Base-by-base conservation (phyloP, 2,113 vertebrate genomes). In the Callorhinus ursinus region DNA sequence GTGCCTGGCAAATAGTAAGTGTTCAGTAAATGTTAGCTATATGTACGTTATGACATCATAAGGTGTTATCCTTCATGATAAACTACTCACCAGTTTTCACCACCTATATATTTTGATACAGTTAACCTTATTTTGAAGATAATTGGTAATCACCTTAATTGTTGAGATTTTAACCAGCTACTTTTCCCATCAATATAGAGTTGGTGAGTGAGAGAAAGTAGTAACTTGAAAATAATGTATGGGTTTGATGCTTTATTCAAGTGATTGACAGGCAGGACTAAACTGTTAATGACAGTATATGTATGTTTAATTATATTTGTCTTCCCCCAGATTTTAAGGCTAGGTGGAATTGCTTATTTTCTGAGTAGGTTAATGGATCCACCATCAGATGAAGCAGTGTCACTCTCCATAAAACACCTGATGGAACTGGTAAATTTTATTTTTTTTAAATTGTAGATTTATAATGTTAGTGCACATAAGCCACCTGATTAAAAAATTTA, bases 301-400 rank as follows among this genome's bases (percentile, higher is more conserved):
- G 11, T 16, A 24, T 65, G 16, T 97, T 88, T 97, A 77, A 93
- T 80, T 65, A 7, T 96, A n/a, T 96, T 81, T 90, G 69, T 51
- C 88, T 24, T 26, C 24, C 87, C 95, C 46, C 95, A 99, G 99
- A 99, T 99, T 97, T 97, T 99, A 97, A 99, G 99, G 96, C 99
- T 99, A 42, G 99, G 99, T 57, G 98, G 98, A 74, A 99, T 99
- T 97, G 99, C 99, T 69, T 96, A 97, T 91, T 99, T 99, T 97
- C 98, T 99, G 98, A 98, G 98, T 85, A 99, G 99, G 61, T 98
- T 99, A n/a, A 98, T 99, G 99, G 99, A 99, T 93, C 99, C 99
- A 15, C 99, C 99, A 0, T 99, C 99, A 63, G 98, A 98, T 85
- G 98, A 99, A 94, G 99, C 99, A 2, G 99, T 99, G 19, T 97